phyloP scores from a whole-genome alignment of 2,113 vertebrate species.

The Myiozetetes cayanensis region DNA sequence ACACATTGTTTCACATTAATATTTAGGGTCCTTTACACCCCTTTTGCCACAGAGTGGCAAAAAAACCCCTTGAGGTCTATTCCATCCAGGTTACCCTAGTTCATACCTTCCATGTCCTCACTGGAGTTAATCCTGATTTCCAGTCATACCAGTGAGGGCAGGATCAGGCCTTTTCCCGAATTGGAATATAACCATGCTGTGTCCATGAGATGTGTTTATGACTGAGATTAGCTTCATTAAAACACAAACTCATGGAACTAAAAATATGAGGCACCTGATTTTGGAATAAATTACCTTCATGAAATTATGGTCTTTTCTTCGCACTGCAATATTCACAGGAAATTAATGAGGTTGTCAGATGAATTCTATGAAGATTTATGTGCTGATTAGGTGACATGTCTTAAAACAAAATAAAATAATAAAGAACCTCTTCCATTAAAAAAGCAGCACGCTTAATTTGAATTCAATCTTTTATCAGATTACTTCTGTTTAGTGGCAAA shows the following conservation, averaged over 20 bases:
- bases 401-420: slow-evolving; percentile 72
- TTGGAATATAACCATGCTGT: neutral
- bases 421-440: slow-evolving; percentile 66
- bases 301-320: slow-evolving; percentile 45
- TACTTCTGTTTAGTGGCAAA: slow-evolving; percentile 67
- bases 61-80: neutral
- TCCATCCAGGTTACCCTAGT: neutral
- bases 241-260: slow-evolving; percentile 9
- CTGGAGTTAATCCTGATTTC: neutral
- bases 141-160: neutral
- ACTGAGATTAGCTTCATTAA: slow-evolving; percentile 44
- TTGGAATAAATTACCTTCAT: slow-evolving; percentile 61
- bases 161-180: neutral
- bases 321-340: slow-evolving; percentile 47
- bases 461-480: slow-evolving; percentile 75
- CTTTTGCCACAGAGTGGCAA: neutral
- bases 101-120: neutral
- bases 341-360: slow-evolving; percentile 70
- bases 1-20: neutral
- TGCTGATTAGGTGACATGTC: slow-evolving; percentile 57
- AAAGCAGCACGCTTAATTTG: slow-evolving; percentile 70
- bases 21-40: neutral
- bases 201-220: slow-evolving; percentile 2
- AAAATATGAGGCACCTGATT: slow-evolving; percentile 55
- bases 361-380: slow-evolving; percentile 73